Conservation (phyloP, 2,797 vertebrate genomes). For the Acomys russatus region DNA sequence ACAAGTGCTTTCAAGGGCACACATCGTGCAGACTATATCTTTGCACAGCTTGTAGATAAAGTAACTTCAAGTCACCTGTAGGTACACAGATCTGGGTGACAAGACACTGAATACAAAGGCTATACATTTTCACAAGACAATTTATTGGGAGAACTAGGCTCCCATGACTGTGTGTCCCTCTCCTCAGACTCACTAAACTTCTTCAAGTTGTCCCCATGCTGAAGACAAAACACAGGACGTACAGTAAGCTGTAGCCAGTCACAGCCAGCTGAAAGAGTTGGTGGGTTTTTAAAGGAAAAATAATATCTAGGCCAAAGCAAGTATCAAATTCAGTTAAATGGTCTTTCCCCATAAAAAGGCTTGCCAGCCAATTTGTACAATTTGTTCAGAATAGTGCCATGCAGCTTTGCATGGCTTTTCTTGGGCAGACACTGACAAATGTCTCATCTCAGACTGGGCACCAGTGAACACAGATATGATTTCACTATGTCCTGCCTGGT, state of each 20-base stretch:
- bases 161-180: background rate
- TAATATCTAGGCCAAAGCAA: conserved; percentile 27
- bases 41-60: background rate
- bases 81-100: background rate
- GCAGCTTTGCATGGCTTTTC: background rate
- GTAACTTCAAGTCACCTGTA: background rate
- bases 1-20: background rate
- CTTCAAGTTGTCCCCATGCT: background rate
- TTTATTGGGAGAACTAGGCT: background rate
- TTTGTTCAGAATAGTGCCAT: background rate
- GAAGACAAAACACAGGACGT: background rate
- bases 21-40: background rate
- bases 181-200: background rate
- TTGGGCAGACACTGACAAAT: background rate
- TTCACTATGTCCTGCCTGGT: background rate
- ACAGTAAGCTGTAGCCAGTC: background rate
- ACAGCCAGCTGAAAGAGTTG: background rate
- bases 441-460: background rate
- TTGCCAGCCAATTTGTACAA: background rate
- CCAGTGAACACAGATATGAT: background rate
- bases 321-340: background rate
- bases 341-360: background rate
- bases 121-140: background rate
- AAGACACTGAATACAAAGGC: background rate
- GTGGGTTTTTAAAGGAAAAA: background rate